A percentile compares a stretch with the other conserved stretches of the same genome.
phyloP scores from a whole-genome alignment of 1,140 invertebrate species.

The Venustaconcha ellipsiformis region DNA sequence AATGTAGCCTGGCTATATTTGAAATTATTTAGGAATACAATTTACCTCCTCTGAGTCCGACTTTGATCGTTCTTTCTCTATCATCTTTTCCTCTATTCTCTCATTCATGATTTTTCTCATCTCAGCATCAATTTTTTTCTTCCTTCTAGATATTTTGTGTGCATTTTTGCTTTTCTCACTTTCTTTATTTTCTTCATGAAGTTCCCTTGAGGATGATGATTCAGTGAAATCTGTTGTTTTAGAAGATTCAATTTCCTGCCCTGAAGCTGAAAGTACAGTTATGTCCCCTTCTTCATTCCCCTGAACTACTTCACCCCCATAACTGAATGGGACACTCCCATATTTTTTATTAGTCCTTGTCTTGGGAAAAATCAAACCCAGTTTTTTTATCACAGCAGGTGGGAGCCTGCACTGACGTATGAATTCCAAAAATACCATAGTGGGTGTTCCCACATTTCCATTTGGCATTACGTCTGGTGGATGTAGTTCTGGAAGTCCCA shows the following conservation, averaged over 20 bases:
- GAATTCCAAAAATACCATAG: slow-evolving; percentile 70
- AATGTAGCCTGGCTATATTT: slow-evolving; percentile 15
- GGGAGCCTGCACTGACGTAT: slow-evolving; percentile 73
- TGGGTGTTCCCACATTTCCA: slow-evolving; percentile 76
- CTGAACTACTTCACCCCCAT: slow-evolving; percentile 51
- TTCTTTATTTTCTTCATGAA: neutral
- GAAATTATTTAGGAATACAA: slow-evolving; percentile 6
- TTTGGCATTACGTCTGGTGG: slow-evolving; percentile 71
- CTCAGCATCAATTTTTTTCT: slow-evolving; percentile 39
- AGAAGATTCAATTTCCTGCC: slow-evolving; percentile 26
- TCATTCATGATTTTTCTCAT: slow-evolving; percentile 43
- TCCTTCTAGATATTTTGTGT: slow-evolving; percentile 1
- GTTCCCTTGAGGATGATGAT: slow-evolving; percentile 7
- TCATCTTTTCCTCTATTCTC: slow-evolving; percentile 62
- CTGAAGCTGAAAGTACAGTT: slow-evolving; percentile 21
- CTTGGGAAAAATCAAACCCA: slow-evolving; percentile 68
- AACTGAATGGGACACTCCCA: slow-evolving; percentile 72
- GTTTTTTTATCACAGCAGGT: slow-evolving; percentile 71
- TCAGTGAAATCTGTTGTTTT: slow-evolving; percentile 4
- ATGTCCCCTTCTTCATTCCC: slow-evolving; percentile 6
- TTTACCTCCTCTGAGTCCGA: slow-evolving; percentile 46
- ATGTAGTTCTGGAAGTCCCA: slow-evolving; percentile 69
- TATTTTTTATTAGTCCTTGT: slow-evolving; percentile 68
- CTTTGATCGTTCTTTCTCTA: slow-evolving; percentile 32
- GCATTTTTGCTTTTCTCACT: slow-evolving; percentile 1